A percentile compares a stretch with the other conserved stretches of the same genome.
These are phyloP conservation scores for Drosophila ezoana DNA, from an alignment of 2,888 invertebrate genomes.

Conservation along the genomic window DNA sequence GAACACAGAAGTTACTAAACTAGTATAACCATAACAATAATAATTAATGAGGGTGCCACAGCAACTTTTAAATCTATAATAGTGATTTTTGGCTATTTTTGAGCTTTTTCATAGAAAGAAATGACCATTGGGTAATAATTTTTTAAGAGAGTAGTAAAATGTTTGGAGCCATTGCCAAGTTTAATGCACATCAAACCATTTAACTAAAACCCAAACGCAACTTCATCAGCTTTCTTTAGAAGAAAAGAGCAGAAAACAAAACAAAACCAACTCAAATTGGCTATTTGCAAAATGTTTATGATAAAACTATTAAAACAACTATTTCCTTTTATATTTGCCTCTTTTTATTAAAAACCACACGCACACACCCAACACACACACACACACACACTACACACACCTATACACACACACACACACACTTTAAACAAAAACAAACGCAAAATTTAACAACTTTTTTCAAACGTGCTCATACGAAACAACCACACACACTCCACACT, in stretches of 20 bases:
- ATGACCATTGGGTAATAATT: not conserved
- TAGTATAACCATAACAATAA: too few relatives aligned
- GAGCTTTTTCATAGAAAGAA: not conserved
- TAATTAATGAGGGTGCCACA: too few relatives aligned
- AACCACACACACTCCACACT: slow-evolving; percentile 50
- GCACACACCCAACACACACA: slow-evolving; percentile 19
- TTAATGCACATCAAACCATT: slow-evolving; percentile 8
- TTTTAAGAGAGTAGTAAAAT: not conserved
- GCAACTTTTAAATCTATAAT: not conserved
- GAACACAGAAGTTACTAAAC: too few relatives aligned
- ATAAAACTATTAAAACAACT: slow-evolving; percentile 81
- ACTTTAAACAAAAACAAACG: slow-evolving; percentile 40
- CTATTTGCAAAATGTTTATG: slow-evolving; percentile 66
- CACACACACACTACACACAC: slow-evolving; percentile 3
- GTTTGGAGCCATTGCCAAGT: slow-evolving; percentile 5
- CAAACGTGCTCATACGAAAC: slow-evolving; percentile 68
- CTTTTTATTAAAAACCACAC: slow-evolving; percentile 64
- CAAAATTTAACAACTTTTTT: slow-evolving; percentile 68
- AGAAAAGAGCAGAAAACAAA: slow-evolving; percentile 7
- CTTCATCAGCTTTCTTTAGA: slow-evolving; percentile 29
- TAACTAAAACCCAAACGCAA: slow-evolving; percentile 16
- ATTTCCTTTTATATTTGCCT: slow-evolving; percentile 77
- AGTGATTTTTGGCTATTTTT: not conserved
- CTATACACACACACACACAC: slow-evolving; percentile 10
- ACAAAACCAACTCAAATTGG: slow-evolving; percentile 55